Evolutionary conservation across 1,140 invertebrate genomes (phyloP), one percentile per base, ranked within the genome.

Genomic region (Sminthurides bifidus): DNA sequence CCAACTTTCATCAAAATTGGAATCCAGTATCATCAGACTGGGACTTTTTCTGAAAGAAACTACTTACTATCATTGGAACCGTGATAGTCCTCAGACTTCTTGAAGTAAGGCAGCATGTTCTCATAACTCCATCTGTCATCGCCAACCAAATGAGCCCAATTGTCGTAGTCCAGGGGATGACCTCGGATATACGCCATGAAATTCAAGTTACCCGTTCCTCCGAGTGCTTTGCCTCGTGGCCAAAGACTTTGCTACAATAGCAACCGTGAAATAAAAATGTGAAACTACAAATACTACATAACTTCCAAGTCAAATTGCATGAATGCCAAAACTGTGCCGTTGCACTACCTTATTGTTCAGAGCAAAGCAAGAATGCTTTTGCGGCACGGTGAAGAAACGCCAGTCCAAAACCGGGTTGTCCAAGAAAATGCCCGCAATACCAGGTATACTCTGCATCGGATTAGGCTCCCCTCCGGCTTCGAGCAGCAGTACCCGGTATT

Each of bases 111-210:
- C 14, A 73, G 52, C 2, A 74, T 65, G 19, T 72, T 72, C 15
- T 74, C 70, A 62, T 76, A 80, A 14, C 72, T 72, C 77, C 77
- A 79, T 3, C 72, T 69, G 1, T 58, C 52, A 40, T 65, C 58
- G 31, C 54, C 59, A 0, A 40, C 51, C 17, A 57, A n/a, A 23
- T 59, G 23, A 21, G 56, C 59, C 63, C 63, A 65, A 40, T 61
- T 54, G 33, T 65, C 63, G 45, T 56, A 65, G 30, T 65, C 63
- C 10, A 61, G 58, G 14, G 51, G 59, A 54, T 65, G 63, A 31
- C 63, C 59, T 15, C 59, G 23, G 12, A 65, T 40, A 33, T 50
- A 63, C 2, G 49, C 63, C 63, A 65, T 61, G 26, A 59, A 65
- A 31, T 65, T 65, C 15, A 65, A 31, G 38, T 59, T 61, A 17